Base-by-base conservation (phyloP, 2,888 invertebrate genomes). In the Coelinius sp. region DNA sequence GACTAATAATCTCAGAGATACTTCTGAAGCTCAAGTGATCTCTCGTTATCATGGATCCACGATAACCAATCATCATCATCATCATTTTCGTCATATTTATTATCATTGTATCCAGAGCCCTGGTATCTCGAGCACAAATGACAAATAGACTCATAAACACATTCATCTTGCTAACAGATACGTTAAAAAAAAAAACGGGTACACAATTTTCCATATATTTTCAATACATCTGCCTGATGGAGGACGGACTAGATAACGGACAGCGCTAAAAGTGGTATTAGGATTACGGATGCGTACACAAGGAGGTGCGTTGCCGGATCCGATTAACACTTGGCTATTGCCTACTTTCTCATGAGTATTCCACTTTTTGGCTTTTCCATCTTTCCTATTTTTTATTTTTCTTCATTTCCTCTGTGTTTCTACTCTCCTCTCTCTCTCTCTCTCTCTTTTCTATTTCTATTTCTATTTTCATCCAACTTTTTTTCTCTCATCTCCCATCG, bases 261-360 rank as follows among this genome's bases (percentile, higher is more conserved):
- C 70, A 22, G 71, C 22, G 20, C 53, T 44, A 38, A 53, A 41
- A 66, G 71, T 71, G 72, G 75, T 74, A 74, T 74, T 70, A 75
- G 67, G 72, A 77, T 77, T 76, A 76, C 71, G 52, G 72, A 76
- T 71, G 74, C 74, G 71, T 71, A 77, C 68, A 64, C 59, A 38
- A 46, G 38, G 56, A 72, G 71, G 70, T 68, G 74, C 73, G 75
- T 71, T 64, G 38, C 65, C 56, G 72, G 68, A 73, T 73, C 53
- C 62, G 63, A 22, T 20, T 49, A 46, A 25, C 67, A 73, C 74
- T 59, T 70, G 65, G 66, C 70, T 70, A 67, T 72, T 69, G 71
- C 76, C 72, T 75, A 76, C 74, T 76, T 76, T 75, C 63, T 62
- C 71, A 62, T 71, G 12, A 20, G 46, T 31, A 46, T 68, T 62